phyloP scores from a whole-genome alignment of 2,113 vertebrate genomes.

The Peromyscus leucopus region DNA sequence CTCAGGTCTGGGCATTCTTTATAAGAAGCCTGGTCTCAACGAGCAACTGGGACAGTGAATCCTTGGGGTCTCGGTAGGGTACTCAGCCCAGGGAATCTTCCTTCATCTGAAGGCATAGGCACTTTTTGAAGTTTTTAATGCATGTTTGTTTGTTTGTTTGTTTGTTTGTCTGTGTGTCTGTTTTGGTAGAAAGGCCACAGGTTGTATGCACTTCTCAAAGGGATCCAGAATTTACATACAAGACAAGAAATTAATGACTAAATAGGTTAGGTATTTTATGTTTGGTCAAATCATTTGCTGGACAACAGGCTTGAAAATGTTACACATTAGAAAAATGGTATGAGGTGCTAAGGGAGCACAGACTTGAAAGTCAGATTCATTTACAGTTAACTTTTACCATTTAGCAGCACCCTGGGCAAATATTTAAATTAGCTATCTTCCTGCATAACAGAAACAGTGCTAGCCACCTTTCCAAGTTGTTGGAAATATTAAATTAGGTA shows the following conservation, averaged over 20 bases:
- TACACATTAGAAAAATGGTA: background rate
- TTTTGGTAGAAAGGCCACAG: background rate
- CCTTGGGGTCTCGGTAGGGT: background rate
- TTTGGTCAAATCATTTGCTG: conserved; percentile 26
- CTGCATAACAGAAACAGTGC: background rate
- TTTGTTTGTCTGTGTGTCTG: background rate
- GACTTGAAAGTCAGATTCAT: background rate
- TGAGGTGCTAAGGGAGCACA: background rate
- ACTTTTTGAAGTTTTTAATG: background rate
- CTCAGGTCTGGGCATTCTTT: background rate
- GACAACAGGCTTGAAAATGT: conserved; percentile 30
- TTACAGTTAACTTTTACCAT: background rate
- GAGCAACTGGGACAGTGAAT: background rate
- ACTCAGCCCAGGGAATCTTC: background rate
- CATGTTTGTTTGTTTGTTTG: background rate
- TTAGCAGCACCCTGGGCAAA: background rate
- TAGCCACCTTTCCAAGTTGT: background rate
- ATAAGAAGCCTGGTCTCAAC: background rate
- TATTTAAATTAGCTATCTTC: background rate
- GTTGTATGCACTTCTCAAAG: conserved; percentile 18
- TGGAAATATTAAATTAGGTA: background rate
- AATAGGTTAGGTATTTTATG: conserved; percentile 17
- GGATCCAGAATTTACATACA: background rate
- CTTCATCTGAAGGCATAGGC: background rate
- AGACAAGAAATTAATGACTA: conserved; percentile 35